Evolutionary conservation across 2,113 vertebrate genomes (phyloP).

Genomic region (Pristiophorus japonicus): DNA sequence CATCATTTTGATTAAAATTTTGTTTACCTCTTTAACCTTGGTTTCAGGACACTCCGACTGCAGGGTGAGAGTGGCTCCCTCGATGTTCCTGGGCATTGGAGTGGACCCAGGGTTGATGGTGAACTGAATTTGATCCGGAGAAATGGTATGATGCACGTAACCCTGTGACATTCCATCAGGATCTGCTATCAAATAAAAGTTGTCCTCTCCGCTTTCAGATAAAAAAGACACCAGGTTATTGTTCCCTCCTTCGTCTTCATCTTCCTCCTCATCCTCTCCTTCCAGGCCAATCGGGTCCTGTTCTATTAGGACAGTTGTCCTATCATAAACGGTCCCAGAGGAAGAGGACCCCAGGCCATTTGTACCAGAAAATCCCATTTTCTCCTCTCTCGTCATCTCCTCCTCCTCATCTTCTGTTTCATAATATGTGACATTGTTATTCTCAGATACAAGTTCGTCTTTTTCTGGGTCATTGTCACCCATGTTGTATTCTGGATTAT

Average conservation of each 20-base stretch:
- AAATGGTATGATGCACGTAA: conserved; percentile 97
- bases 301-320: conserved; percentile 95
- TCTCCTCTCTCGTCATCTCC: conserved; percentile 49
- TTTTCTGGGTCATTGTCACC: conserved; percentile 81
- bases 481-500: conserved; percentile 64
- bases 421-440: conserved; percentile 66
- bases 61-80: conserved; percentile 90
- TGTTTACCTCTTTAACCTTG: conserved; percentile 82
- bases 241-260: conserved; percentile 71
- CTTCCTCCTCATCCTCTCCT: conserved; percentile 65
- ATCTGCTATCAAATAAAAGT: conserved; percentile 77
- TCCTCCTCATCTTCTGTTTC: conserved; percentile 69
- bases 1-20: background rate
- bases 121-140: conserved; percentile 92
- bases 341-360: conserved; percentile 72
- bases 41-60: conserved; percentile 97
- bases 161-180: conserved; percentile 93
- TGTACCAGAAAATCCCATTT: conserved; percentile 66
- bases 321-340: conserved; percentile 80
- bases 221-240: conserved; percentile 76
- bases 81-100: conserved; percentile 95
- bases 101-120: conserved; percentile 97
- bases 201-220: conserved; percentile 77
- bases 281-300: conserved; percentile 82
- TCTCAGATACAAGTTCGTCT: conserved; percentile 13